phyloP scores from a whole-genome alignment of 2,888 invertebrate genomes.

The Drosophila histrio region DNA sequence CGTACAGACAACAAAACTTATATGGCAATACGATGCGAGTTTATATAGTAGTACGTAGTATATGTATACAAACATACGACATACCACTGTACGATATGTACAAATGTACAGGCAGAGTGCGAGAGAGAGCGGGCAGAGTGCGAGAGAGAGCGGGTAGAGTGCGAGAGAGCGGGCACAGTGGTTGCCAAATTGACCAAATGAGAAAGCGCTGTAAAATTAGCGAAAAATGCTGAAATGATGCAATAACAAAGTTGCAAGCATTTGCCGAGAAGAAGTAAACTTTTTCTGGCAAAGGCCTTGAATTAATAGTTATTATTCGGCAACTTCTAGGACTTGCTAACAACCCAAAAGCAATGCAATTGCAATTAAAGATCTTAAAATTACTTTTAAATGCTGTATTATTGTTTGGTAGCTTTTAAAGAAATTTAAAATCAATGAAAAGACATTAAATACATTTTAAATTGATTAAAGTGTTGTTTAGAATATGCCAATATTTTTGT shows the following conservation, averaged over 20 bases:
- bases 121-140: background rate
- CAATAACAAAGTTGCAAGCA: conserved; percentile 6
- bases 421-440: no score
- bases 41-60: no score
- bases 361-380: no score
- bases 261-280: no score
- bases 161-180: conserved; percentile 39
- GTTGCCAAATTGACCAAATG: conserved; percentile 32
- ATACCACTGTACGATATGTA: background rate
- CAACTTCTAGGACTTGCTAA: no score
- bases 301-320: background rate
- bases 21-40: conserved; percentile 50
- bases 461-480: no score
- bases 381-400: no score
- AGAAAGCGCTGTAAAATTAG: conserved; percentile 26
- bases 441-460: no score
- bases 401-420: no score
- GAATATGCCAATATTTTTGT: no score
- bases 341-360: no score
- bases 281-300: background rate
- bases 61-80: conserved; percentile 2
- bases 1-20: conserved; percentile 48
- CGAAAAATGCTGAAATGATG: conserved; percentile 4
- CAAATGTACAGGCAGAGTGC: background rate
- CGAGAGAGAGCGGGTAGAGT: background rate